These are phyloP conservation scores for Phthorimaea operculella DNA, from an alignment of 1,140 invertebrate species.

Conservation along the genomic window DNA sequence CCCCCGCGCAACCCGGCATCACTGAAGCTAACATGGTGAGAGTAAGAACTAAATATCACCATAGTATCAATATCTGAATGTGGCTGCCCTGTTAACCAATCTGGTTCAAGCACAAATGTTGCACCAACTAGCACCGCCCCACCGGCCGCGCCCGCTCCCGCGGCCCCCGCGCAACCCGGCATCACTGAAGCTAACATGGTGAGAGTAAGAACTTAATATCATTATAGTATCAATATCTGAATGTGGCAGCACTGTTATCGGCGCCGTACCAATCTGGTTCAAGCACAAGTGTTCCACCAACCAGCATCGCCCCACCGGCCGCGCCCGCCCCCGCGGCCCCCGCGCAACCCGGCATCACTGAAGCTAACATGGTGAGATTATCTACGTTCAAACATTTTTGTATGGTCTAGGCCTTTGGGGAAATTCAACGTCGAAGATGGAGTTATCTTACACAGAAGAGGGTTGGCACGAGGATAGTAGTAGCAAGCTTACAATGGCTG, in stretches of 20 bases:
- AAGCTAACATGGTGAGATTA: no score
- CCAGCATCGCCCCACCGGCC: constrained; percentile 10
- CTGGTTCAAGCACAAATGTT: constrained; percentile 2
- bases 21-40: no score
- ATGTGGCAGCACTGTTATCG: constrained; percentile 43
- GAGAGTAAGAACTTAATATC: no score
- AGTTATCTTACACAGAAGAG: no score
- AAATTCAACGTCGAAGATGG: no score
- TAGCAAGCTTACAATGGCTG: no score
- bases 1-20: constrained; percentile 26
- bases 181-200: no score
- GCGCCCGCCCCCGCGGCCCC: constrained; percentile 44
- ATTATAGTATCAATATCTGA: constrained; percentile 9
- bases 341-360: constrained; percentile 13
- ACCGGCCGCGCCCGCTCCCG: constrained; percentile 23
- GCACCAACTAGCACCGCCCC: constrained; percentile 15
- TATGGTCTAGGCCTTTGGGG: no score
- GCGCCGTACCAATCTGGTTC: constrained; percentile 45
- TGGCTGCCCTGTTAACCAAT: constrained; percentile 59
- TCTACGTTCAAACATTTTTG: no score
- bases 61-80: constrained; percentile 19
- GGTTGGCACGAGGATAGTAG: no score
- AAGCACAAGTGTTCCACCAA: not conserved
- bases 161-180: constrained; percentile 37
- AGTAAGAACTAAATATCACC: not conserved